Base-by-base conservation (phyloP, 2,888 invertebrate species). In the Apantesis nais region DNA sequence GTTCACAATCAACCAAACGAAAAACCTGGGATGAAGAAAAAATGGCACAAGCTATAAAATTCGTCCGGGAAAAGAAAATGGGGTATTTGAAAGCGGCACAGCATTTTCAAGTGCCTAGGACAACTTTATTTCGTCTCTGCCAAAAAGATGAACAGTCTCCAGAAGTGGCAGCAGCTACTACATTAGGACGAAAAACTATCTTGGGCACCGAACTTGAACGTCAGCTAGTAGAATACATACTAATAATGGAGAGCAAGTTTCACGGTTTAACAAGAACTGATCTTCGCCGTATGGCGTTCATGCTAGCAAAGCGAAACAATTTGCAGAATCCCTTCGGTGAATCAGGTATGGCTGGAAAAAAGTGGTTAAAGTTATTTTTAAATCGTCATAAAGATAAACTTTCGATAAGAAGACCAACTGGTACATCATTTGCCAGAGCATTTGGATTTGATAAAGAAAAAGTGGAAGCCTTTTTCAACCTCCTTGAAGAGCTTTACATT, bases 331-430 rank as follows among this genome's bases (percentile, higher is more conserved):
- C 37, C 37, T 37, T 37, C 37, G 37, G 37, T 37, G 37, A 37
- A 37, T 37, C 37, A 37, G 63, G 41, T n/a, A 25, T 63, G n/a
- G 75, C 75, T 67, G 75, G 77, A 1, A 66, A 74, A 69, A 68
- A 72, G 34, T 78, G 78, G 79, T 64, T 78, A 7, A 72, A 76
- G 37, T 37, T 39, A 62, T 39, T 62, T 62, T 25, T 62, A 11
- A 39, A 62, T n/a, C 37, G n/a, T 12, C 39, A 62, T 62, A 37
- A 37, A 14, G 39, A 62, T 9, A 58, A 58, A 39, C 62, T 62
- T 9, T 62, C 62, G 12, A 3, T 62, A 3, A 37, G 62, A n/a
- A 22, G 52, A 9, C 52, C 44, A 19, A 65, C 52, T 5, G 48
- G 64, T 3, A 65, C 48, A 12, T 65, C 52, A 19, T 48, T 65